Conservation (phyloP, 2,888 invertebrate genomes). For the Dastarcus helophoroides region DNA sequence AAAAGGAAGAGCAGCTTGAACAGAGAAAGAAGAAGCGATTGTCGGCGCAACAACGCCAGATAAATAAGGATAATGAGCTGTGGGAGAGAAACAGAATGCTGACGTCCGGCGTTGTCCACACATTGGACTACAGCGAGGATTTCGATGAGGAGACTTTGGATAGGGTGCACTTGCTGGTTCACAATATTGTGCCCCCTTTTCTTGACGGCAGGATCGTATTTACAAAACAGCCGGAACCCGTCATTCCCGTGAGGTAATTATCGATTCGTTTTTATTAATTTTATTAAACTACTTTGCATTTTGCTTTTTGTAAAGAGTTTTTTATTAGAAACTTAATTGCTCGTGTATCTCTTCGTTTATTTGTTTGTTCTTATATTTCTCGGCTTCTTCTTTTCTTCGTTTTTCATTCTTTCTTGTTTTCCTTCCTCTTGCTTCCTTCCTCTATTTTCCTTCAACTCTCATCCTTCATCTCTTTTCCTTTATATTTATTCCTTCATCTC, state of each 20-base stretch:
- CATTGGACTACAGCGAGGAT: conserved; percentile 80
- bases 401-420: too few species aligned
- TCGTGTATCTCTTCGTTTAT: too few species aligned
- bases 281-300: conserved; percentile 1
- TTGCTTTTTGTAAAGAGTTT: too few species aligned
- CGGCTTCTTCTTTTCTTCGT: too few species aligned
- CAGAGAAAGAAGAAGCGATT: conserved; percentile 82
- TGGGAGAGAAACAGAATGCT: conserved; percentile 99
- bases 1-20: conserved; percentile 87
- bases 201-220: conserved; percentile 97
- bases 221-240: conserved; percentile 97
- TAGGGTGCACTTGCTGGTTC: conserved; percentile 89
- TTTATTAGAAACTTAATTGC: too few species aligned
- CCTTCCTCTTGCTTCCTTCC: too few species aligned
- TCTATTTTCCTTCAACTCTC: too few species aligned
- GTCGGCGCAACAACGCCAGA: conserved; percentile 92
- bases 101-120: conserved; percentile 86
- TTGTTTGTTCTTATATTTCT: too few species aligned
- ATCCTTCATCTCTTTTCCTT: too few species aligned
- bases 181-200: conserved; percentile 98
- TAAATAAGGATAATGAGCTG: conserved; percentile 94
- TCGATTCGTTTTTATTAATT: too few species aligned
- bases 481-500: too few species aligned
- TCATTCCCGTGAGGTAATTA: conserved; percentile 73
- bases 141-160: conserved; percentile 93